phyloP scores from a whole-genome alignment of 2,888 invertebrate genomes.

The Dicranocentrus wangi region DNA sequence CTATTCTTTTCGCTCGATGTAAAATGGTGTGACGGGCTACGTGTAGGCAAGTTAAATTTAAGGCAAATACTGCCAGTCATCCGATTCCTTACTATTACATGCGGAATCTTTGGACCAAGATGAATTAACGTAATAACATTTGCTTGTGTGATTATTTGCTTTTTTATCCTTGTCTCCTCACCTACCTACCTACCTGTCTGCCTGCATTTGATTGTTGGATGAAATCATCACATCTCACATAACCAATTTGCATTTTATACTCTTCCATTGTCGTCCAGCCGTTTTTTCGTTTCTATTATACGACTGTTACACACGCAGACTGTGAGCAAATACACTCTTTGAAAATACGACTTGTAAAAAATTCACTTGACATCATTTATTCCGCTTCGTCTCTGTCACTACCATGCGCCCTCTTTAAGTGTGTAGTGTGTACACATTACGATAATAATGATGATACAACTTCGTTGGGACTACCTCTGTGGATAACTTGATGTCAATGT shows the following conservation, averaged over 20 bases:
- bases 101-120: not conserved
- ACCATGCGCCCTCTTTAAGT: not conserved
- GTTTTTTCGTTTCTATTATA: no score
- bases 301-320: no score
- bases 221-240: slow-evolving; percentile 46
- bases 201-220: slow-evolving; percentile 32
- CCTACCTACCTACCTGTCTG: slow-evolving; percentile 7
- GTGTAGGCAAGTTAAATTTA: not conserved
- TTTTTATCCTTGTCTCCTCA: slow-evolving; percentile 24
- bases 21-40: not conserved
- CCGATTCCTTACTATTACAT: slow-evolving; percentile 20
- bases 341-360: slow-evolving; percentile 4
- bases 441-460: not conserved
- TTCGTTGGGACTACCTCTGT: not conserved
- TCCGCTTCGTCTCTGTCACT: not conserved
- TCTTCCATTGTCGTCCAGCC: no score
- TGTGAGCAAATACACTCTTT: slow-evolving; percentile 9
- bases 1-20: not conserved
- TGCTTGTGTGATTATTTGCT: slow-evolving; percentile 19
- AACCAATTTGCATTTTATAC: slow-evolving; percentile 52
- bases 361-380: slow-evolving; percentile 34
- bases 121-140: slow-evolving; percentile 13
- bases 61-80: slow-evolving; percentile 39
- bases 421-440: not conserved
- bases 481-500: slow-evolving; percentile 17